Percentiles rank a stretch among this genome's conserved stretches.
Conservation (phyloP, 53 echinoderm and acorn worm genomes). For the Crossaster papposus region DNA sequence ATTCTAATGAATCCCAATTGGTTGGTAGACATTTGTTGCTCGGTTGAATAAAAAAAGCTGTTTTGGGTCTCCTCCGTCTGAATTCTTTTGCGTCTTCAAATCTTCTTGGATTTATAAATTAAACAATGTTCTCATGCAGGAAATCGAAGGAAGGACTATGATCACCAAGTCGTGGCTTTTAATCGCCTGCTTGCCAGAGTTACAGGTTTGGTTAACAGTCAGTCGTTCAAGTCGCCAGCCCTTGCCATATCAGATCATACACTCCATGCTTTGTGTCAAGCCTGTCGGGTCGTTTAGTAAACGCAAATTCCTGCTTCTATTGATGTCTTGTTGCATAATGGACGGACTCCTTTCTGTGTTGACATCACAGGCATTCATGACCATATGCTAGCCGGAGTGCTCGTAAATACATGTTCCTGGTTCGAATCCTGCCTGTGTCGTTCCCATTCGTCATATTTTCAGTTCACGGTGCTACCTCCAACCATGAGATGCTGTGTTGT, state of each 20-base stretch:
- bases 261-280: not conserved
- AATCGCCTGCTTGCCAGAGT: not conserved
- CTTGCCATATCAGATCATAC: not conserved
- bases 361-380: not conserved
- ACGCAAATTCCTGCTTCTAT: not conserved
- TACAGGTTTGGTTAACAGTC: not conserved
- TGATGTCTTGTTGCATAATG: not conserved
- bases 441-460: not conserved
- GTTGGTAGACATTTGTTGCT: not conserved
- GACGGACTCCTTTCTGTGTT: not conserved
- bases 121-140: not conserved
- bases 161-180: not conserved
- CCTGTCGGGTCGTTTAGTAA: not conserved
- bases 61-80: not conserved
- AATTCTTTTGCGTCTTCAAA: not conserved
- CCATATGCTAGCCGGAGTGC: not conserved
- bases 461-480: not conserved
- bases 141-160: not conserved
- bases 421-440: not conserved
- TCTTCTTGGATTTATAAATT: not conserved
- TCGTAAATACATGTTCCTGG: not conserved
- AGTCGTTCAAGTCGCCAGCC: not conserved
- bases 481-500: not conserved
- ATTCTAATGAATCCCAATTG: no score
- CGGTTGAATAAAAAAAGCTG: not conserved